Conservation (phyloP, 2,888 invertebrate genomes). For the Meteorus colon region DNA sequence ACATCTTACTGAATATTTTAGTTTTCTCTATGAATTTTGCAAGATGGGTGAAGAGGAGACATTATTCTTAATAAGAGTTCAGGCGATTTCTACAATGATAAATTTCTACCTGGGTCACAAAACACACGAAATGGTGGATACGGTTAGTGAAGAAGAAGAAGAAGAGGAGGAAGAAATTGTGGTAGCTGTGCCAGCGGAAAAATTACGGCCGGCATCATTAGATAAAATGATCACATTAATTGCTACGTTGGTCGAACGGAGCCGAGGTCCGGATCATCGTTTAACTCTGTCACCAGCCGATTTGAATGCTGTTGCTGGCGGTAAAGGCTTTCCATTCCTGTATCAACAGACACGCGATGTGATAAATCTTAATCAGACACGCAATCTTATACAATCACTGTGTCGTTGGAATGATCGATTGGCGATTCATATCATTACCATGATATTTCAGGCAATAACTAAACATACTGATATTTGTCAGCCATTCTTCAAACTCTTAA, state of each 20-base stretch:
- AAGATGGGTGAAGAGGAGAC: slow-evolving; percentile 96
- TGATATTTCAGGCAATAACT: slow-evolving; percentile 93
- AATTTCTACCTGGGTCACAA: slow-evolving; percentile 94
- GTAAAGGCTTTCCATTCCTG: slow-evolving; percentile 94
- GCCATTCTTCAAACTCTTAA: slow-evolving; percentile 93
- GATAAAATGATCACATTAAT: slow-evolving; percentile 97
- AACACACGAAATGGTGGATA: slow-evolving; percentile 82
- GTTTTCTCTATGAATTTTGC: slow-evolving; percentile 93
- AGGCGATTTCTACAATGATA: slow-evolving; percentile 92
- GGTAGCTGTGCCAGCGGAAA: slow-evolving; percentile 80
- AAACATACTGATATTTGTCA: slow-evolving; percentile 93
- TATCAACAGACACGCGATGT: slow-evolving; percentile 96
- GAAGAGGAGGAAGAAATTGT: slow-evolving; percentile 76
- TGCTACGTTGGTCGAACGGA: slow-evolving; percentile 90
- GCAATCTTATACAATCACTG: slow-evolving; percentile 92
- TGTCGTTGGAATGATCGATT: slow-evolving; percentile 93
- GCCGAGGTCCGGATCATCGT: slow-evolving; percentile 83
- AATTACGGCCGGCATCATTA: slow-evolving; percentile 90
- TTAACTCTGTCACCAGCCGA: slow-evolving; percentile 86
- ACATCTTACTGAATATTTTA: slow-evolving; percentile 94
- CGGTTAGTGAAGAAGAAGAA: slow-evolving; percentile 83
- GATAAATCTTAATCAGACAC: slow-evolving; percentile 92
- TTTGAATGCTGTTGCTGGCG: slow-evolving; percentile 87
- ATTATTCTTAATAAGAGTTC: slow-evolving; percentile 88
- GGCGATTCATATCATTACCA: slow-evolving; percentile 90